Conservation (phyloP, 1,140 invertebrate species). For the Harpegnathos saltator region DNA sequence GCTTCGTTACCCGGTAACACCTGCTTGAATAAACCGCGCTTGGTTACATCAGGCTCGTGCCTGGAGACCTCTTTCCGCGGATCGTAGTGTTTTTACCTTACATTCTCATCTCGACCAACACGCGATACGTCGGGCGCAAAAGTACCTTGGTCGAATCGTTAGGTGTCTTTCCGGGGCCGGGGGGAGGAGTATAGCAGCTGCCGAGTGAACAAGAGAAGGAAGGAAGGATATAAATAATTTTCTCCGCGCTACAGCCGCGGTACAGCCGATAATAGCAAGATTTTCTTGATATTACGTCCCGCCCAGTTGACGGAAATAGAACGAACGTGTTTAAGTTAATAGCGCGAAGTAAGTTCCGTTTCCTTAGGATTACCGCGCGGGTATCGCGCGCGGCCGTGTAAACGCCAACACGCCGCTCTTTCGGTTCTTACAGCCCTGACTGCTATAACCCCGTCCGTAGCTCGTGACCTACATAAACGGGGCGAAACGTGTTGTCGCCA, state of each 20-base stretch:
- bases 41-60: conserved; percentile 67
- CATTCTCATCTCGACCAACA: too few species aligned
- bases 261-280: neutral
- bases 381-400: neutral
- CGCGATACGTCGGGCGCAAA: too few species aligned
- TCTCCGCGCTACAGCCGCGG: too few species aligned
- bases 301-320: conserved; percentile 14
- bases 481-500: conserved; percentile 64
- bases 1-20: conserved; percentile 68
- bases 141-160: too few species aligned
- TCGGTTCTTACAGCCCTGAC: conserved; percentile 43
- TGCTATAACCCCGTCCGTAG: conserved; percentile 61
- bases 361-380: neutral
- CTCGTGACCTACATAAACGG: conserved; percentile 71
- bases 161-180: too few species aligned
- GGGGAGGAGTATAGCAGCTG: too few species aligned
- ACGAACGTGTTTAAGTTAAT: neutral
- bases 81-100: too few species aligned
- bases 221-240: neutral
- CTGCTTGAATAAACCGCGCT: conserved; percentile 73
- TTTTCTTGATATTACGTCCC: neutral
- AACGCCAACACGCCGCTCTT: conserved; percentile 13
- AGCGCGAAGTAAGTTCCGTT: conserved; percentile 26
- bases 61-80: neutral
- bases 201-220: neutral